Conservation (phyloP, 2,888 invertebrate species). For the Catocala fraxini region DNA sequence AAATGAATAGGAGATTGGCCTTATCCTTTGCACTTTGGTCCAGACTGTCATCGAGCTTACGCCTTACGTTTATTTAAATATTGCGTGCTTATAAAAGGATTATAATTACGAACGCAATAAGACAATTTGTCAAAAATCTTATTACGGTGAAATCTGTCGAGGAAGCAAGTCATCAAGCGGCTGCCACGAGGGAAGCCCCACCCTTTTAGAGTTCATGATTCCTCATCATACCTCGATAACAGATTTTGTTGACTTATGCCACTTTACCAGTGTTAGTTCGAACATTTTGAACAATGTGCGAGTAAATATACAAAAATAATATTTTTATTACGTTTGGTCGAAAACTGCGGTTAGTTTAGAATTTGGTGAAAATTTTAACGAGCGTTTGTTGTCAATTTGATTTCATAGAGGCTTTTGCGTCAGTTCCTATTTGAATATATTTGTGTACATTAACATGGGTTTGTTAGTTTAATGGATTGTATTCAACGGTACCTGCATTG, state of each 20-base stretch:
- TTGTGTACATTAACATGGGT: background rate
- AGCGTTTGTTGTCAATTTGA: background rate
- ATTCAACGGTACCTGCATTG: too few relatives aligned
- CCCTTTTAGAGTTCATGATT: conserved; percentile 24
- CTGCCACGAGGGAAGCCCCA: conserved; percentile 35
- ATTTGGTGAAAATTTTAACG: conserved; percentile 1
- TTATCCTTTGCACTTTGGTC: too few relatives aligned
- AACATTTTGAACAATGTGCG: conserved; percentile 24
- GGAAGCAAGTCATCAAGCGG: conserved; percentile 63
- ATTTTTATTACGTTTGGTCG: conserved; percentile 21
- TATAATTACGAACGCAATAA: conserved; percentile 27
- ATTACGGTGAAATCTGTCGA: conserved; percentile 71
- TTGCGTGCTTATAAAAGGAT: conserved; percentile 32
- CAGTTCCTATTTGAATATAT: conserved; percentile 1
- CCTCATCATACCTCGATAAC: conserved; percentile 28
- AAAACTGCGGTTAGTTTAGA: conserved; percentile 31
- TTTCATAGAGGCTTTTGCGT: conserved; percentile 1
- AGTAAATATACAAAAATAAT: conserved; percentile 22
- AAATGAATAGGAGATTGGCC: too few relatives aligned
- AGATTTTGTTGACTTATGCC: conserved; percentile 37
- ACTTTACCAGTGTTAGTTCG: conserved; percentile 26
- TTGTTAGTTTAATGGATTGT: background rate
- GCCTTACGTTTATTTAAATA: conserved; percentile 38
- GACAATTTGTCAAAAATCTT: conserved; percentile 69
- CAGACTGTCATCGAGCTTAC: too few relatives aligned